phyloP scores from a whole-genome alignment of 2,797 vertebrate genomes.

The Cyprinella venusta region DNA sequence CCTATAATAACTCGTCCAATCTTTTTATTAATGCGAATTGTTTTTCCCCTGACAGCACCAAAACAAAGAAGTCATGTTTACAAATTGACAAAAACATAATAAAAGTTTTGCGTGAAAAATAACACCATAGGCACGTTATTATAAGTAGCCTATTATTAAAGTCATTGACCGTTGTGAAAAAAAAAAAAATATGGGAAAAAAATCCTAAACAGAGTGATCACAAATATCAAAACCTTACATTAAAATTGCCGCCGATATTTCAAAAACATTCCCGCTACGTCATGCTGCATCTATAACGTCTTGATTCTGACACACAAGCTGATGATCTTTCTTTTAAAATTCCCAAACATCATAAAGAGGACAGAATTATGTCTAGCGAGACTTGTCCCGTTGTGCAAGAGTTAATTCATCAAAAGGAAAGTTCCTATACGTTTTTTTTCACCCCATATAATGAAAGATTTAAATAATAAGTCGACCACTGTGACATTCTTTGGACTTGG shows the following conservation, averaged over 20 bases:
- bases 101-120: background rate
- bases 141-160: background rate
- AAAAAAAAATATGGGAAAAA: too few relatives aligned
- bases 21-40: background rate
- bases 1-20: background rate
- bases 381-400: slow-evolving; percentile 68
- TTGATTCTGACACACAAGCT: slow-evolving; percentile 58
- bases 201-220: background rate
- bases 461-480: slow-evolving; percentile 96
- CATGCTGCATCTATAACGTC: slow-evolving; percentile 40
- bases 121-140: background rate
- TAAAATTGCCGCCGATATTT: slow-evolving; percentile 4
- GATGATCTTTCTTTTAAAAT: slow-evolving; percentile 55
- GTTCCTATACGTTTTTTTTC: slow-evolving; percentile 80
- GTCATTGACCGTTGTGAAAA: background rate
- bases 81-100: background rate
- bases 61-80: background rate
- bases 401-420: slow-evolving; percentile 94
- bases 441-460: slow-evolving; percentile 78
- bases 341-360: slow-evolving; percentile 58
- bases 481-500: slow-evolving; percentile 92
- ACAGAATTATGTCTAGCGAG: slow-evolving; percentile 55
- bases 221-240: background rate
- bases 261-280: slow-evolving; percentile 64
- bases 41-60: background rate